Evolutionary conservation across 2,797 vertebrate species (phyloP), one percentile per base, ranked within the genome.

Genomic region (Buceros bicornis): DNA sequence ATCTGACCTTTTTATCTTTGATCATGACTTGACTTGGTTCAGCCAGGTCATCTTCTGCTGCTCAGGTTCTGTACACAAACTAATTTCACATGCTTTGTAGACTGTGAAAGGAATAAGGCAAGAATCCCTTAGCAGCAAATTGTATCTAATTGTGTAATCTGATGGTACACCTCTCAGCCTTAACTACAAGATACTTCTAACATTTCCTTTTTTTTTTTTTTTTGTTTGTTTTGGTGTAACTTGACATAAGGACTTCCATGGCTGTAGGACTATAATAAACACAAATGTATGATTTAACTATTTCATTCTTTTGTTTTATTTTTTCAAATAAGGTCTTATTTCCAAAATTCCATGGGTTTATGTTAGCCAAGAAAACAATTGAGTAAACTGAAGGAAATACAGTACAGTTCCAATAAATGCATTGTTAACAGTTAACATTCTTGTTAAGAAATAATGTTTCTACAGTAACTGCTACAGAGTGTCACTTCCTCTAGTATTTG

Each of bases 391-490:
- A 74, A 90, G 70, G 33, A 65, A 15, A 64, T 54, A 16, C 10
- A 90, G 25, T 25, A 37, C 4, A 5, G 17, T 87, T 89, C 40
- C 48, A 90, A 54, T 43, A 88, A 93, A n/a, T 79, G 70, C 21
- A 40, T 76, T 43, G 21, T 37, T 84, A 91, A 87, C 79, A 45
- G 58, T 50, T 92, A 88, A 79, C 5, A 9, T 70, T 80, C 90
- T 76, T 86, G 28, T 78, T 82, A 82, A 91, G 70, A 88, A 93
- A 81, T 71, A 43, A 43, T 71, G 90, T 97, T 96, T 96, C 96
- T 92, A 87, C 90, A 89, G 91, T 70, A 97, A 96, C 89, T 91
- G 54, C 56, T 90, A 66, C 61, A 79, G 85, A 92, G 70, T 95
- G 33, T 53, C 58, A 66, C 67, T 82, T 96, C 76, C 61, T 69